Percentiles rank a stretch among this genome's conserved stretches.
These are phyloP conservation scores for Hucho hucho DNA, from an alignment of 2,113 vertebrate species.

Conservation along the genomic window DNA sequence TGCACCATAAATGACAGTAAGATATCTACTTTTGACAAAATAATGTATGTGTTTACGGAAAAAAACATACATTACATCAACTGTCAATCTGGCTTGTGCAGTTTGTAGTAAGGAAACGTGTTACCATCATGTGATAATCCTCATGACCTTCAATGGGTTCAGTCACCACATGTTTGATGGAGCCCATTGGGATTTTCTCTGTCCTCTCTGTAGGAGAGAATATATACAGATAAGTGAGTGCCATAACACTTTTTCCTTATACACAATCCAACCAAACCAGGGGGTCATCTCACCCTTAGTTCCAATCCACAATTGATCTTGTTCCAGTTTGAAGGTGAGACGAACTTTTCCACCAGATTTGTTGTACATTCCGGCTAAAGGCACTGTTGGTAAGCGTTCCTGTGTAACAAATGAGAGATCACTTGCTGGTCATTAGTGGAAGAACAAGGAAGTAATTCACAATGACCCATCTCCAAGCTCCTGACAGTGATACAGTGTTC, in stretches of 20 bases:
- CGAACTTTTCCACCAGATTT: constrained; percentile 97
- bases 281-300: constrained; percentile 87
- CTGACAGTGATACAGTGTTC: not conserved
- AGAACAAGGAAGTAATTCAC: constrained; percentile 20
- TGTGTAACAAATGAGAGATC: constrained; percentile 56
- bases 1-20: not conserved
- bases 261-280: not conserved
- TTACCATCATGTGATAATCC: constrained; percentile 99
- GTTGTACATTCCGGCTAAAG: constrained; percentile 97
- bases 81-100: not conserved
- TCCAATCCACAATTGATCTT: constrained; percentile 98
- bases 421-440: constrained; percentile 35
- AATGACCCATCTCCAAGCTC: not conserved
- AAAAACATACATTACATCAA: not conserved
- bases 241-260: constrained; percentile 1
- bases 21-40: not conserved
- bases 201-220: constrained; percentile 85
- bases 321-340: constrained; percentile 97
- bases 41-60: not conserved
- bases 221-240: constrained; percentile 4
- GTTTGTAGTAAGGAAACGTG: not conserved
- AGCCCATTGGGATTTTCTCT: constrained; percentile 98
- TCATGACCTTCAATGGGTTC: constrained; percentile 98
- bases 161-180: constrained; percentile 98
- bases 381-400: constrained; percentile 96